phyloP scores from a whole-genome alignment of 2,797 vertebrate genomes.

The Cuculus canorus region DNA sequence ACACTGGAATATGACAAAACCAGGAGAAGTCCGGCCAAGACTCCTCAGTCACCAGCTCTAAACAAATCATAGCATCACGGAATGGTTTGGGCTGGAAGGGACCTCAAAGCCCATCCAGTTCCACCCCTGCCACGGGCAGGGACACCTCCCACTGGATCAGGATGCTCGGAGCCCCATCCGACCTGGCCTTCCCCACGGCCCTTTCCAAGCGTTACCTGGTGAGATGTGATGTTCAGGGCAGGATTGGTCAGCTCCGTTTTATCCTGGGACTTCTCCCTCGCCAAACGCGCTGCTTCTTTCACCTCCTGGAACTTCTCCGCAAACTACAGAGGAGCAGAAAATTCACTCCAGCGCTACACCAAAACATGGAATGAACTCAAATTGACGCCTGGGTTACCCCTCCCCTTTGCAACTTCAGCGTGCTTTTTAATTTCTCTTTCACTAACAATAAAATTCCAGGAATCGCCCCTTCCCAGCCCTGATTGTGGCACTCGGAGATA shows the following conservation, averaged over 20 bases:
- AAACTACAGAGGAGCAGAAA: slow-evolving; percentile 78
- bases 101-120: too few relatives aligned
- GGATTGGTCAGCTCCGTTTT: slow-evolving; percentile 91
- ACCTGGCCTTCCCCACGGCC: too few relatives aligned
- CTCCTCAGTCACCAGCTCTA: not conserved
- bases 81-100: too few relatives aligned
- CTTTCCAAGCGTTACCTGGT: slow-evolving; percentile 83
- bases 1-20: not conserved
- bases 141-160: too few relatives aligned
- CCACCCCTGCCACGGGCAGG: too few relatives aligned
- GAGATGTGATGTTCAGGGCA: slow-evolving; percentile 86
- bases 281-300: slow-evolving; percentile 91
- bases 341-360: rapidly evolving
- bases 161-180: too few relatives aligned
- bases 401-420: not conserved
- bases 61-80: not conserved
- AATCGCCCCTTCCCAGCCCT: not conserved
- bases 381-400: too few relatives aligned
- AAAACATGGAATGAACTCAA: rapidly evolving
- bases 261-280: slow-evolving; percentile 95
- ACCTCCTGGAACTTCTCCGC: slow-evolving; percentile 97
- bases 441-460: not conserved
- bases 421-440: not conserved
- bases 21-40: not conserved
- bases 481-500: not conserved